Evolutionary conservation across 2,113 vertebrate genomes (phyloP).

Genomic region (Phasianus colchicus): DNA sequence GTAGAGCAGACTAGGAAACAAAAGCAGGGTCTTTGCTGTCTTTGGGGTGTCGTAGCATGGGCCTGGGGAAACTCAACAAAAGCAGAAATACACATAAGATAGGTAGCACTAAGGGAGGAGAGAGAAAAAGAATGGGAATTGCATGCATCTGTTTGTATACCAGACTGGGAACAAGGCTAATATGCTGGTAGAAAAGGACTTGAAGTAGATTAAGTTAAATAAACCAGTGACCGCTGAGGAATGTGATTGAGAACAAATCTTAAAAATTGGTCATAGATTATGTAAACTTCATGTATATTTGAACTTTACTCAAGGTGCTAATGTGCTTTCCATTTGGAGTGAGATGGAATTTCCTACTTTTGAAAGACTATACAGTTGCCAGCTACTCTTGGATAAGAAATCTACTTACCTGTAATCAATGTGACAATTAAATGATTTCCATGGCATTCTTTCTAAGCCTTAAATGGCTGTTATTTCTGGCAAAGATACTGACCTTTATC

Average conservation of each 20-base stretch:
- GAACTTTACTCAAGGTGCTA: not conserved
- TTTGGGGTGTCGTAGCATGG: not conserved
- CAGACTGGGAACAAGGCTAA: not conserved
- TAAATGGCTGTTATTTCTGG: not conserved
- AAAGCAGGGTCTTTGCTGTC: not conserved
- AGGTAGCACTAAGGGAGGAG: not conserved
- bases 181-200: not conserved
- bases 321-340: not conserved
- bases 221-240: not conserved
- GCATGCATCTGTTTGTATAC: not conserved
- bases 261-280: not conserved
- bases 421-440: not conserved
- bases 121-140: not conserved
- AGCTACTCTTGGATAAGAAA: not conserved
- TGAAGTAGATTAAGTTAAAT: not conserved
- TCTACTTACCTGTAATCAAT: not conserved
- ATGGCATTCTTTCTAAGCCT: not conserved
- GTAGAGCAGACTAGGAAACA: not conserved
- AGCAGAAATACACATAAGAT: rapidly evolving
- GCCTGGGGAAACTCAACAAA: not conserved
- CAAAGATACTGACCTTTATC: not conserved
- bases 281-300: not conserved
- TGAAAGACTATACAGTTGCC: not conserved
- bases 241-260: not conserved
- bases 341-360: not conserved